Conservation (phyloP, 35 echinoderm and acorn worm species). For the Amphiura filiformis region DNA sequence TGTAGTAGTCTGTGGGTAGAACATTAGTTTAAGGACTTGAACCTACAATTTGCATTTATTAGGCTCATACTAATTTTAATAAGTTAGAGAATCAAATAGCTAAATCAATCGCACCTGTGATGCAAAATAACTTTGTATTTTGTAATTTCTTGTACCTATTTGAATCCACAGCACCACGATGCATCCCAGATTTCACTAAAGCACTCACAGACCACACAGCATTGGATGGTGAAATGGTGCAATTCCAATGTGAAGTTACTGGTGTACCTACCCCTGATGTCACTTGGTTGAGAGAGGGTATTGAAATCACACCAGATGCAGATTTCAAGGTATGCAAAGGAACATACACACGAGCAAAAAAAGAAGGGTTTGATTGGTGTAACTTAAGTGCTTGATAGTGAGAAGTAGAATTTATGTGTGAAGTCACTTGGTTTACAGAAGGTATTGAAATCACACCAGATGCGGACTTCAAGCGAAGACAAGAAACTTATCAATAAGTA, state of each 20-base stretch:
- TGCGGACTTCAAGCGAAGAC: not conserved
- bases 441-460: not conserved
- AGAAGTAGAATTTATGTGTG: no score
- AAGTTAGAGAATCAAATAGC: no score
- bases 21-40: no score
- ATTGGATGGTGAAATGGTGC: constrained; percentile 53
- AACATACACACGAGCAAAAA: not conserved
- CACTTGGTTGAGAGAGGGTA: constrained; percentile 71
- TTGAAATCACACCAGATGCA: constrained; percentile 23
- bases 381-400: not conserved
- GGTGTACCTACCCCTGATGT: constrained; percentile 58
- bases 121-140: no score
- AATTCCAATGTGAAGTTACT: constrained; percentile 63
- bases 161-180: not conserved
- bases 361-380: not conserved
- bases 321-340: not conserved
- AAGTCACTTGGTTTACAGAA: not conserved
- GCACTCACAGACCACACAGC: constrained; percentile 59
- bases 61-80: no score
- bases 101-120: no score
- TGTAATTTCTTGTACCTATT: not conserved
- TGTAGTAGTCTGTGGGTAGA: no score
- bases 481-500: no score
- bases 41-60: no score
- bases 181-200: constrained; percentile 26